Conservation (phyloP, 2,797 vertebrate genomes). For the Cercopithecus petaurista region DNA sequence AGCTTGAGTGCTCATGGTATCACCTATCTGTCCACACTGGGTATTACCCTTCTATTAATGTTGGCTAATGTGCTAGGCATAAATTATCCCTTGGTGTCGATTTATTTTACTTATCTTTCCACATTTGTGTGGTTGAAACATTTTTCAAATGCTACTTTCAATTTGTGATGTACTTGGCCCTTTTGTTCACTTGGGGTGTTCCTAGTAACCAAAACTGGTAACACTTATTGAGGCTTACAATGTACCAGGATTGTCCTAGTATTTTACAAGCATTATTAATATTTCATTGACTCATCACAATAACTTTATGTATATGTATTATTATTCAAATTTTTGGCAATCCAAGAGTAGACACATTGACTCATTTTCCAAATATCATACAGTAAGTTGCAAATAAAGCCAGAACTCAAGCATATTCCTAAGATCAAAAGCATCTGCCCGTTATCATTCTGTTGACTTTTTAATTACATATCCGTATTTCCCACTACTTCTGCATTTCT, state of each 20-base stretch:
- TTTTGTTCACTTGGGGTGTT: neutral
- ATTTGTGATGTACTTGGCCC: neutral
- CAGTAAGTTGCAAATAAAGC: neutral
- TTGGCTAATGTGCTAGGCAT: neutral
- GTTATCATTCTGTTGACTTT: neutral
- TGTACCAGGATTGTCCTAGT: neutral
- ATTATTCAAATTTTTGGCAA: neutral
- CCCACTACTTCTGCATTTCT: neutral
- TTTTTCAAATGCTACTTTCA: neutral
- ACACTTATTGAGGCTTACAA: neutral
- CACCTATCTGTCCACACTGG: neutral
- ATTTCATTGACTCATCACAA: neutral
- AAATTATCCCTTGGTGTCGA: neutral
- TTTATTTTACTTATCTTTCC: neutral
- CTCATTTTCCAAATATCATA: neutral
- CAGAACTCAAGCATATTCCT: neutral
- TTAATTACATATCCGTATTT: neutral
- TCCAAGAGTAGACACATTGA: neutral
- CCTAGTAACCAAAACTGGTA: neutral
- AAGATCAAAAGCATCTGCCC: neutral
- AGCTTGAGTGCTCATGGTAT: neutral
- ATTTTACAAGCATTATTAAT: neutral
- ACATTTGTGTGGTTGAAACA: neutral
- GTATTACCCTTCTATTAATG: neutral
- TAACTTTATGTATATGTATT: neutral